A percentile compares a stretch with the other conserved stretches of the same genome.
Conservation (phyloP, 2,888 invertebrate genomes). For the Erebia ligea region DNA sequence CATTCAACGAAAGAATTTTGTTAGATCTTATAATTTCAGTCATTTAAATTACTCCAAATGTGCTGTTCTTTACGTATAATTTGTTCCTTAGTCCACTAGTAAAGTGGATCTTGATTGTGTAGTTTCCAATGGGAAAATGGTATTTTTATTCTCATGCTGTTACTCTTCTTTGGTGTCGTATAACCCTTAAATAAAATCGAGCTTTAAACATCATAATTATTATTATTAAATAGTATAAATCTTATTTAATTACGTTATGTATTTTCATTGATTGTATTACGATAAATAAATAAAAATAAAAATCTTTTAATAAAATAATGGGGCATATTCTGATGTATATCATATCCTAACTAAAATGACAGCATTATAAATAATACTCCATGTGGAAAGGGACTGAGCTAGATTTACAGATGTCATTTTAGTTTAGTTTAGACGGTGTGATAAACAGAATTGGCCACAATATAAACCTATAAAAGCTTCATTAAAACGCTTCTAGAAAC, state of each 20-base stretch:
- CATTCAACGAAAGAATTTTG: constrained; percentile 54
- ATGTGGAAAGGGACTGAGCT: too few species aligned
- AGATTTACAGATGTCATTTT: too few species aligned
- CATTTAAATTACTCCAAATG: constrained; percentile 11
- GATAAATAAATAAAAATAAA: neutral
- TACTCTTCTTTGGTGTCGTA: constrained; percentile 17
- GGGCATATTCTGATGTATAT: too few species aligned
- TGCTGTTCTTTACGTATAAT: constrained; percentile 8
- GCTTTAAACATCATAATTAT: constrained; percentile 8
- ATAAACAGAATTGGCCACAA: neutral
- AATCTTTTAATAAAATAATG: neutral
- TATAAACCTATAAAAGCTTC: neutral
- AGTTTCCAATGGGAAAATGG: constrained; percentile 9
- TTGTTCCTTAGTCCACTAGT: constrained; percentile 10
- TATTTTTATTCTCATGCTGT: constrained; percentile 20
- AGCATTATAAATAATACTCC: too few species aligned
- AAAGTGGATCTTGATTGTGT: constrained; percentile 15
- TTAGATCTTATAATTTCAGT: constrained; percentile 39
- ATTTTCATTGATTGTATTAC: neutral
- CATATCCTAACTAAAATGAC: too few species aligned
- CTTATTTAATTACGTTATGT: neutral
- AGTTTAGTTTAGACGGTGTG: too few species aligned
- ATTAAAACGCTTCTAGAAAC: neutral
- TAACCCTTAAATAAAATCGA: neutral
- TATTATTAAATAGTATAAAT: constrained; percentile 2